A percentile compares a stretch with the other conserved stretches of the same genome.
Evolutionary conservation across 1,140 invertebrate species (phyloP).

Genomic region (Drosophila albomicans): DNA sequence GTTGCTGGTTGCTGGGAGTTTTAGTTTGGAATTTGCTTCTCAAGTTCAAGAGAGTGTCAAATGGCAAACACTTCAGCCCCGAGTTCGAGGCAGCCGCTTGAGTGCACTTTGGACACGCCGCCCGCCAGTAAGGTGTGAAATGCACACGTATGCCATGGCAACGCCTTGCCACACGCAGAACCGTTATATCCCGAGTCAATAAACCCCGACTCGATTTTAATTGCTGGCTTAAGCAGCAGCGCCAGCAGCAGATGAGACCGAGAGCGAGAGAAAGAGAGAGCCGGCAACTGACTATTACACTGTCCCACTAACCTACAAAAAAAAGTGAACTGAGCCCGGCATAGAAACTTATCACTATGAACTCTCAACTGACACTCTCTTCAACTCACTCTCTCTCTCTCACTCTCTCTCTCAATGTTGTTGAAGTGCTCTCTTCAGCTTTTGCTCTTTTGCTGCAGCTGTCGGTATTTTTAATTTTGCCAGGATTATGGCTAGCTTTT

Average conservation of each 20-base stretch:
- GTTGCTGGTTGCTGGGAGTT: constrained; percentile 15
- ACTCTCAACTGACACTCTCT: constrained; percentile 20
- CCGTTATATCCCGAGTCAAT: constrained; percentile 46
- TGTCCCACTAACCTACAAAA: constrained; percentile 66
- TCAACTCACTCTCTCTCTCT: constrained; percentile 7
- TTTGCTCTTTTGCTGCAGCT: constrained; percentile 25
- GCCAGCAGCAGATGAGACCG: constrained; percentile 30
- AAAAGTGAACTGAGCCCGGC: constrained; percentile 23
- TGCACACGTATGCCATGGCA: constrained; percentile 51
- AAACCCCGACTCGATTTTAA: constrained; percentile 66
- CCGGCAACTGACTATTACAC: background rate
- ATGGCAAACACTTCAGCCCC: constrained; percentile 53
- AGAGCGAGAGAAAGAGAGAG: background rate
- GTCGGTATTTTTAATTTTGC: constrained; percentile 72
- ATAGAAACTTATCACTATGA: constrained; percentile 6
- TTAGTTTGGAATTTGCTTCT: constrained; percentile 28
- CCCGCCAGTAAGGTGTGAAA: constrained; percentile 46
- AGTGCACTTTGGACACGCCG: constrained; percentile 55
- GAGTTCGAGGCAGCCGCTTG: constrained; percentile 44
- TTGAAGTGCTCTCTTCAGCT: constrained; percentile 7
- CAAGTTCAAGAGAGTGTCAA: constrained; percentile 68
- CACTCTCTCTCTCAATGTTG: constrained; percentile 4
- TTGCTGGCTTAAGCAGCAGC: constrained; percentile 64
- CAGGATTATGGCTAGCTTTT: constrained; percentile 67
- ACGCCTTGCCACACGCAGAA: constrained; percentile 1